These are phyloP conservation scores for Hirtodrosophila alboralis DNA, from an alignment of 2,888 invertebrate species.

Conservation along the genomic window DNA sequence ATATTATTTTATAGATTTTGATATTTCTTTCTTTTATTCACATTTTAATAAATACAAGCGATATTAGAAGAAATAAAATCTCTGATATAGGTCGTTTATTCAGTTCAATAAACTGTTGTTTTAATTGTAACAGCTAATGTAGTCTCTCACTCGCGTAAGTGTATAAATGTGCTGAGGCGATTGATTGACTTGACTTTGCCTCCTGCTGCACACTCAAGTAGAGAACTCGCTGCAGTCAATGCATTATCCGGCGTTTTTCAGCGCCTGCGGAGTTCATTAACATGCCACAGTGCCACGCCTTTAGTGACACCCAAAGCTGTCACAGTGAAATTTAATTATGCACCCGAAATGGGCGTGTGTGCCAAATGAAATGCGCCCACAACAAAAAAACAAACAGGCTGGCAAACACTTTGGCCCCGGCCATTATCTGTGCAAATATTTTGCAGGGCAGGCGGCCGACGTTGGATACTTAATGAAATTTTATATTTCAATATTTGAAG, in stretches of 20 bases:
- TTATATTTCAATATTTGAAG: conserved; percentile 71
- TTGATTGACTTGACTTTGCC: conserved; percentile 49
- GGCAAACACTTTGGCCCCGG: conserved; percentile 48
- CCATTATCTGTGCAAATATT: conserved; percentile 69
- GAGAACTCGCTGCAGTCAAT: conserved; percentile 18
- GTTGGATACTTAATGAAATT: conserved; percentile 54
- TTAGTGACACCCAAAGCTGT: conserved; percentile 28
- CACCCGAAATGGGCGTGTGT: conserved; percentile 38
- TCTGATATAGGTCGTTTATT: too few relatives aligned
- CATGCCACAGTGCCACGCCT: conserved; percentile 47
- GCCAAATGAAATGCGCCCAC: conserved; percentile 34
- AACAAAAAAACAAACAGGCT: conserved; percentile 39
- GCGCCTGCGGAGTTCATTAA: conserved; percentile 45
- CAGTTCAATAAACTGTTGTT: too few relatives aligned
- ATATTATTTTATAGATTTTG: too few relatives aligned
- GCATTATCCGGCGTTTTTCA: conserved; percentile 39
- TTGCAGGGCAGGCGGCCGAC: conserved; percentile 22
- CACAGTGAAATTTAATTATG: conserved; percentile 63
- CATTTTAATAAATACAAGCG: too few relatives aligned
- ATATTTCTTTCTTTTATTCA: too few relatives aligned
- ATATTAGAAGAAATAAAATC: too few relatives aligned
- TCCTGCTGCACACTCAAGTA: conserved; percentile 10
- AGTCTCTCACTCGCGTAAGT: conserved; percentile 1
- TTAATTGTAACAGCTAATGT: background rate
- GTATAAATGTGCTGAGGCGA: conserved; percentile 15